These are phyloP conservation scores for Rhinogobio ventralis DNA, from an alignment of 2,797 vertebrate species.

Conservation along the genomic window DNA sequence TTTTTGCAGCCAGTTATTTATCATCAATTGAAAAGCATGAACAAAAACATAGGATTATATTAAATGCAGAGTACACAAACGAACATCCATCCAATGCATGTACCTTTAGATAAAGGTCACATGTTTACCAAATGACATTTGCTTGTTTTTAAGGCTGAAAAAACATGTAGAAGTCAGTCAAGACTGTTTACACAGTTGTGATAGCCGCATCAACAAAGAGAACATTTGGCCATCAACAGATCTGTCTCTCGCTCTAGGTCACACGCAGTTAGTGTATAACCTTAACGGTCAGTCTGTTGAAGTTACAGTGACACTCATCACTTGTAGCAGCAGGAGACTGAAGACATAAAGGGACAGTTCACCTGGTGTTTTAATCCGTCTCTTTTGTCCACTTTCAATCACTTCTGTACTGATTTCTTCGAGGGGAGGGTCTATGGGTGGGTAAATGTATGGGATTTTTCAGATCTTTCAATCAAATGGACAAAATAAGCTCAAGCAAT, in stretches of 20 bases:
- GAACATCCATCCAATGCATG: neutral
- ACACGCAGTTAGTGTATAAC: conserved; percentile 66
- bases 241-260: conserved; percentile 60
- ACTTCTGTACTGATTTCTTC: too few relatives aligned
- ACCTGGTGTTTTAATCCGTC: too few relatives aligned
- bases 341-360: conserved; percentile 1
- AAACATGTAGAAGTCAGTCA: conserved; percentile 73
- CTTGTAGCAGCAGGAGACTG: neutral
- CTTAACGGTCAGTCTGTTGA: conserved; percentile 79
- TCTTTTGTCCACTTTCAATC: too few relatives aligned
- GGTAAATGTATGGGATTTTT: too few relatives aligned
- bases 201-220: conserved; percentile 64
- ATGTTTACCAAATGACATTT: conserved; percentile 71
- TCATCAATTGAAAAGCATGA: neutral
- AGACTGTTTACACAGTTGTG: conserved; percentile 77
- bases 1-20: neutral
- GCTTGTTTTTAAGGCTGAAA: conserved; percentile 66
- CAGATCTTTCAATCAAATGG: too few relatives aligned
- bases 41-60: neutral
- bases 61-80: neutral
- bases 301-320: conserved; percentile 31
- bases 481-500: too few relatives aligned
- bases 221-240: conserved; percentile 74
- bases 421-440: too few relatives aligned
- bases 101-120: conserved; percentile 66